Evolutionary conservation across 2,113 vertebrate species (phyloP).

Genomic region (Danionella cerebrum): DNA sequence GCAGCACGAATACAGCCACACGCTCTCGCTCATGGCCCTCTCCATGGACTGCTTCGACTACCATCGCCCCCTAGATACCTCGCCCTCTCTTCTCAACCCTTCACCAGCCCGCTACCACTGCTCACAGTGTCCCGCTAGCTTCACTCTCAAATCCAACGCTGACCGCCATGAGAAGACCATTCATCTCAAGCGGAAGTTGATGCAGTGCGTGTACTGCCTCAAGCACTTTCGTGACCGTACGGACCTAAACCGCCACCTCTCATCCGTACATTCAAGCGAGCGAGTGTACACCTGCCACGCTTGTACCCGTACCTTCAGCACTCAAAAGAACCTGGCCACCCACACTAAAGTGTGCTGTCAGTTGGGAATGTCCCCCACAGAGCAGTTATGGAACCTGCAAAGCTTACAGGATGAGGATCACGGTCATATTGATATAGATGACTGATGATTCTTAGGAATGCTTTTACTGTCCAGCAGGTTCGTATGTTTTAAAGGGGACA

Average conservation of each 20-base stretch:
- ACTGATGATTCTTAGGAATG: too few relatives aligned
- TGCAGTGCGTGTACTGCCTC: conserved; percentile 65
- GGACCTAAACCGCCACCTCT: conserved; percentile 64
- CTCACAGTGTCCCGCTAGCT: conserved; percentile 69
- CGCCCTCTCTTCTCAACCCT: conserved; percentile 25
- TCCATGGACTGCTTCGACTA: conserved; percentile 51
- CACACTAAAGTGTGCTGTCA: conserved; percentile 66
- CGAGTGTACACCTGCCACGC: conserved; percentile 53
- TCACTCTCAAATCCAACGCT: conserved; percentile 74
- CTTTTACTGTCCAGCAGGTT: not conserved
- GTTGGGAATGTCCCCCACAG: conserved; percentile 42
- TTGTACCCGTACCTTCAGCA: conserved; percentile 68
- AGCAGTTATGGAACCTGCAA: conserved; percentile 50
- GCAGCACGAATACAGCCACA: conserved; percentile 65
- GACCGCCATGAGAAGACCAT: conserved; percentile 71
- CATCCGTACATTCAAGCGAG: conserved; percentile 64
- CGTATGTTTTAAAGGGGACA: too few relatives aligned
- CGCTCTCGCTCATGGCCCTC: conserved; percentile 60
- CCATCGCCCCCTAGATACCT: conserved; percentile 31
- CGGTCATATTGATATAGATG: conserved; percentile 23
- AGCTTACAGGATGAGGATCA: conserved; percentile 41
- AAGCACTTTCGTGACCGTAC: conserved; percentile 68
- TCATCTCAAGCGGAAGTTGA: conserved; percentile 72
- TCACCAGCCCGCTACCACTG: conserved; percentile 65
- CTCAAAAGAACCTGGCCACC: conserved; percentile 67